Evolutionary conservation across 2,888 invertebrate species (phyloP), one percentile per base, ranked within the genome.

Genomic region (Gasteruption jaculator): DNA sequence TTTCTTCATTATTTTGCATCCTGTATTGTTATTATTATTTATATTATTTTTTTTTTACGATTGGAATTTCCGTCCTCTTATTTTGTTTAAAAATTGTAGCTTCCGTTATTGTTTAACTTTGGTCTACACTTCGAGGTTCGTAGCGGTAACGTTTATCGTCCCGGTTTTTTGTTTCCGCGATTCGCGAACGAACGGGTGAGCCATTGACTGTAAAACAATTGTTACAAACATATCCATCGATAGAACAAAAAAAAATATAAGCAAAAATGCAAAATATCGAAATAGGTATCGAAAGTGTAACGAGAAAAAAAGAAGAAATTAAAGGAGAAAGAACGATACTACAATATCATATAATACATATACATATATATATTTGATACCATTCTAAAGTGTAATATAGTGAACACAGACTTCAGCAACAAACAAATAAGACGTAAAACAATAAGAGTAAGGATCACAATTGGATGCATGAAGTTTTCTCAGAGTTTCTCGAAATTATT

Each of bases 361-460:
- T 31, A 52, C 47, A 47, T 35, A 51, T 58, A 47, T 60, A 60
- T 58, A 62, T 61, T 60, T 61, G 60, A 61, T 59, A 59, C 56
- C 54, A 50, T 44, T 49, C 34, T 33, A 33, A 38, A 43, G 47
- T n/a, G n/a, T n/a, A n/a, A n/a, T n/a, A n/a, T n/a, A n/a, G n/a
- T n/a, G n/a, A n/a, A n/a, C n/a, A n/a, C n/a, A n/a, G n/a, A n/a
- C n/a, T n/a, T n/a, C n/a, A n/a, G 18, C 35, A 16, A 12, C 16
- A 25, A 36, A n/a, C 18, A 29, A 15, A 36, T 18, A 36, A 10
- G 12, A 10, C 8, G 25, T 36, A 26, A 18, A 5, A 25, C 16
- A 19, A 12, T 16, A 24, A 35, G 12, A 36, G 27, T 26, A 27
- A 25, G 36, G 36, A 18, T 36, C 26, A 10, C 36, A 27, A 36